phyloP scores from a whole-genome alignment of 2,888 invertebrate genomes.

The Erynnis tages region DNA sequence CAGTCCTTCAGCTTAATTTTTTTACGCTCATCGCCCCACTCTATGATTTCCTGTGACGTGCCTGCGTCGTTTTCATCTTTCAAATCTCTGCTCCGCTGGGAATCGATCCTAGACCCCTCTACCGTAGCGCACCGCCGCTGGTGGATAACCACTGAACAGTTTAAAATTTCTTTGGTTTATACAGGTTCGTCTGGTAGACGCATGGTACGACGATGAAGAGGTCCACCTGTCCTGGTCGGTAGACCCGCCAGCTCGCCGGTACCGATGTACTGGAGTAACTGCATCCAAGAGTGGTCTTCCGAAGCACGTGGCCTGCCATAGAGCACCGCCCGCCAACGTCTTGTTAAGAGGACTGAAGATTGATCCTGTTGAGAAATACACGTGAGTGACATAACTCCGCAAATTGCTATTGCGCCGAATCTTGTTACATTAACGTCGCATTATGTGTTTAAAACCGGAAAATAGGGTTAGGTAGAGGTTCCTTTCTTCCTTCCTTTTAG shows the following conservation, averaged over 20 bases:
- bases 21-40: background rate
- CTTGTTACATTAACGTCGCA: too few relatives aligned
- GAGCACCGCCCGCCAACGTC: constrained; percentile 63
- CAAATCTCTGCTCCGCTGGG: too few relatives aligned
- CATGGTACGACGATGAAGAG: constrained; percentile 68
- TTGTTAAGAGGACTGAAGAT: constrained; percentile 67
- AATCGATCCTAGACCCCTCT: too few relatives aligned
- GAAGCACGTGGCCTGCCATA: constrained; percentile 70
- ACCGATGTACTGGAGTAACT: constrained; percentile 68
- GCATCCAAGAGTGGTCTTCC: constrained; percentile 58
- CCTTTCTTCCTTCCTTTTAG: too few relatives aligned
- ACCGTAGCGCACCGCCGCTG: too few relatives aligned
- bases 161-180: background rate
- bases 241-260: constrained; percentile 58
- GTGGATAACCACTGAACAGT: too few relatives aligned
- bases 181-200: constrained; percentile 63
- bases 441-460: too few relatives aligned
- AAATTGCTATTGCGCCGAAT: background rate
- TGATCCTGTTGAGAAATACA: constrained; percentile 62
- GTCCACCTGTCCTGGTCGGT: constrained; percentile 68
- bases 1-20: too few relatives aligned
- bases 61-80: too few relatives aligned
- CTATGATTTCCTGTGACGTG: background rate
- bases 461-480: too few relatives aligned
- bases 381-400: constrained; percentile 47